Conservation (phyloP, 2,113 vertebrate genomes). For the Platichthys flesus region DNA sequence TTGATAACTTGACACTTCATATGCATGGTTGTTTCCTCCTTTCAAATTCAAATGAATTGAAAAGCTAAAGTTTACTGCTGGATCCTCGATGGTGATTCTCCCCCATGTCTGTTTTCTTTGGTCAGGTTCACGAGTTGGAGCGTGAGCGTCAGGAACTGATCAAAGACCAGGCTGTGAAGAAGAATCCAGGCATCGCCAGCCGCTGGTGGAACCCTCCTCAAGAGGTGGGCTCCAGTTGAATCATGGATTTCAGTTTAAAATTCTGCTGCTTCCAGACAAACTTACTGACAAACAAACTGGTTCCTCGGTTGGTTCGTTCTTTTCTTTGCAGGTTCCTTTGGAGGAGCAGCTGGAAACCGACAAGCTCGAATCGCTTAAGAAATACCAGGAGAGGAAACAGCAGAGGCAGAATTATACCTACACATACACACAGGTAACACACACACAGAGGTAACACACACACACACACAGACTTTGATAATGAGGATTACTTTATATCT, state of each 20-base stretch:
- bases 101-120: not conserved
- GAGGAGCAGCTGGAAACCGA: conserved; percentile 94
- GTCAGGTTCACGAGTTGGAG: conserved; percentile 88
- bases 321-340: conserved; percentile 71
- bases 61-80: not conserved
- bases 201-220: conserved; percentile 99
- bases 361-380: conserved; percentile 91
- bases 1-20: too few species aligned
- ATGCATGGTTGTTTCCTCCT: not conserved
- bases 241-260: not conserved
- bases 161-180: conserved; percentile 94
- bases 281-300: not conserved
- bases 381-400: conserved; percentile 95
- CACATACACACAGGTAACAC: conserved; percentile 63
- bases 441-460: not conserved
- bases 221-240: conserved; percentile 79
- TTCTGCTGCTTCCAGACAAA: not conserved
- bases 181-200: conserved; percentile 91
- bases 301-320: not conserved
- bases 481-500: not conserved
- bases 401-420: conserved; percentile 70
- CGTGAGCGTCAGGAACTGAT: conserved; percentile 94
- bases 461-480: not conserved
- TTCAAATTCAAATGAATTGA: not conserved
- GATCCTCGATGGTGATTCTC: not conserved